These are phyloP conservation scores for Drosophila conformis DNA, from an alignment of 2,888 invertebrate genomes.

Conservation along the genomic window DNA sequence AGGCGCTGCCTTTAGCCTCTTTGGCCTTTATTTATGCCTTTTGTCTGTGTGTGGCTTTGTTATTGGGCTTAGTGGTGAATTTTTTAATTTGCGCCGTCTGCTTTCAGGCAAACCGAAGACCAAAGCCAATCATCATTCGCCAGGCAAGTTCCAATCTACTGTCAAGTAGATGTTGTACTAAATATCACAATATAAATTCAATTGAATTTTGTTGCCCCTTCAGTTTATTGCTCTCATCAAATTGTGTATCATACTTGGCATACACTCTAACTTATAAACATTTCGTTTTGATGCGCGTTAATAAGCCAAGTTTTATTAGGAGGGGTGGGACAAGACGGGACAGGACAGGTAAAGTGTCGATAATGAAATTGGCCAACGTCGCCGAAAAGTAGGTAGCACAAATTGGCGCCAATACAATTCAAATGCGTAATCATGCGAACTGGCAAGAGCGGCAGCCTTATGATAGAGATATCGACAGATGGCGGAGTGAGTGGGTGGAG, in stretches of 20 bases:
- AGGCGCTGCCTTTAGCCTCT: conserved; percentile 61
- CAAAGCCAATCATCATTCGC: conserved; percentile 72
- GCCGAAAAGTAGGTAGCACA: conserved; percentile 22
- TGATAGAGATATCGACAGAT: conserved; percentile 22
- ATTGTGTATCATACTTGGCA: conserved; percentile 16
- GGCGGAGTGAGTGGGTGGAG: not conserved
- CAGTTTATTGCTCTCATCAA: conserved; percentile 42
- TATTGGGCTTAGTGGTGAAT: conserved; percentile 69
- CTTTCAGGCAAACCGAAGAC: conserved; percentile 28
- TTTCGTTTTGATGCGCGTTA: conserved; percentile 34
- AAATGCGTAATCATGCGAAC: conserved; percentile 77
- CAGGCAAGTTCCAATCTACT: conserved; percentile 64
- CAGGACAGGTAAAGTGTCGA: conserved; percentile 43
- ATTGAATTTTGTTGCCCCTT: conserved; percentile 56
- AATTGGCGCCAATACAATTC: conserved; percentile 66
- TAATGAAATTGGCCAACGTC: conserved; percentile 55
- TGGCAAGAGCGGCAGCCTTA: conserved; percentile 20
- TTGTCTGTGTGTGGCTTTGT: conserved; percentile 67
- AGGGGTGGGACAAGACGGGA: not conserved
- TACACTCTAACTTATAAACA: conserved; percentile 32
- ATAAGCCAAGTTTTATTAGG: conserved; percentile 38
- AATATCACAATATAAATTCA: conserved; percentile 56
- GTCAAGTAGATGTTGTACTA: conserved; percentile 1
- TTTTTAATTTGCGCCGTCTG: conserved; percentile 55
- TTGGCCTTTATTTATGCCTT: conserved; percentile 72